Percentiles rank a stretch among this genome's conserved stretches.
These are phyloP conservation scores for Nymphalis urticae DNA, from an alignment of 2,888 invertebrate species.

Conservation along the genomic window DNA sequence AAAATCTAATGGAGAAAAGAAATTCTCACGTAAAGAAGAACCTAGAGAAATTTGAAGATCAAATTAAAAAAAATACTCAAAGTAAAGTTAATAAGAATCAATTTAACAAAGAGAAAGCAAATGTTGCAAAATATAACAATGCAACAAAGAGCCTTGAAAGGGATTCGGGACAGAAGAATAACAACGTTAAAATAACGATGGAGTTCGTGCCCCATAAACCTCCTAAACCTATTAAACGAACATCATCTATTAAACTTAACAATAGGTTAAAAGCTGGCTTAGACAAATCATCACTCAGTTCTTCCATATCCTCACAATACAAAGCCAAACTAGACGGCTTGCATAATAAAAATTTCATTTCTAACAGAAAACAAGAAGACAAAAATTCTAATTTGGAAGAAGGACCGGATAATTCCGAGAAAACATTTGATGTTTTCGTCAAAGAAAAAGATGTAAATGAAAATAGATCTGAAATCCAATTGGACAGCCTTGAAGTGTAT, in stretches of 20 bases:
- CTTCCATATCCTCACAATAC: conserved; percentile 76
- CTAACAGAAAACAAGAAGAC: conserved; percentile 63
- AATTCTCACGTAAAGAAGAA: conserved; percentile 80
- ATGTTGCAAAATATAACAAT: conserved; percentile 67
- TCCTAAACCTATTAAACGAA: conserved; percentile 86
- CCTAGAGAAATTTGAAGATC: conserved; percentile 83
- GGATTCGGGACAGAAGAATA: conserved; percentile 70
- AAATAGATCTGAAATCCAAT: conserved; percentile 82
- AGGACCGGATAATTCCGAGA: conserved; percentile 69
- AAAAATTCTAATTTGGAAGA: conserved; percentile 68
- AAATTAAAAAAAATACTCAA: conserved; percentile 71
- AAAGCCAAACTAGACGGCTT: conserved; percentile 78
- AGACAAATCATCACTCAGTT: conserved; percentile 68
- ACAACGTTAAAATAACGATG: conserved; percentile 74
- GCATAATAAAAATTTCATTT: conserved; percentile 70
- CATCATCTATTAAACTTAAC: conserved; percentile 83
- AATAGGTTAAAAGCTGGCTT: conserved; percentile 74
- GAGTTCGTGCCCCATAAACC: conserved; percentile 87
- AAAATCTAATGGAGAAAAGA: conserved; percentile 73
- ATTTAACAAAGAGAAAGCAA: conserved; percentile 72
- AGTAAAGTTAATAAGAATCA: conserved; percentile 70
- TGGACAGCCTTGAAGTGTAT: conserved; percentile 83
- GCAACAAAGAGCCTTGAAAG: conserved; percentile 76
- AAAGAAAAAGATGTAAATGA: conserved; percentile 83
- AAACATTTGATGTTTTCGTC: conserved; percentile 82